A percentile compares a stretch with the other conserved stretches of the same genome.
These are phyloP conservation scores for Zaprionus tsacasi DNA, from an alignment of 1,140 invertebrate genomes.

Conservation along the genomic window DNA sequence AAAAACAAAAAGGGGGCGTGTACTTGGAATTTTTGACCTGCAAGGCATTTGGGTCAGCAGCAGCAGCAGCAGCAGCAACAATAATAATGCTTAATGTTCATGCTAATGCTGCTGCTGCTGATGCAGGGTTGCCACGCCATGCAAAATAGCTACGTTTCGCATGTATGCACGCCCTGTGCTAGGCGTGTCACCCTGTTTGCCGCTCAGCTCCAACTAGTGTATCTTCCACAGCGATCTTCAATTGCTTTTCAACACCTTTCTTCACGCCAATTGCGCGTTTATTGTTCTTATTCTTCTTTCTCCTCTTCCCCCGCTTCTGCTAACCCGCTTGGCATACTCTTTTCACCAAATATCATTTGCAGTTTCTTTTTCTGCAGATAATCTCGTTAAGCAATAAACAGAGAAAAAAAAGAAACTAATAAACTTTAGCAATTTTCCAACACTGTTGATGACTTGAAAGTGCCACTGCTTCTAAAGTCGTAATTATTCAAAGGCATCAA, in stretches of 20 bases:
- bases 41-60: constrained; percentile 53
- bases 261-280: constrained; percentile 1
- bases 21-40: constrained; percentile 38
- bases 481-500: not conserved
- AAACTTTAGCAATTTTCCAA: not conserved
- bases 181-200: too few relatives aligned
- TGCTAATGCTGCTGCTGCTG: constrained; percentile 24
- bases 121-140: constrained; percentile 30
- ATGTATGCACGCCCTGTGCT: too few relatives aligned
- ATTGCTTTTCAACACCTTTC: constrained; percentile 1
- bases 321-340: not conserved
- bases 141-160: constrained; percentile 1
- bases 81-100: constrained; percentile 20
- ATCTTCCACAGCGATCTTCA: not conserved
- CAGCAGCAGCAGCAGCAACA: constrained; percentile 26
- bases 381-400: not conserved
- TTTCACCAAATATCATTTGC: constrained; percentile 5
- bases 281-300: not conserved
- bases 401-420: not conserved
- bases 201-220: not conserved
- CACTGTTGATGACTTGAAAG: not conserved
- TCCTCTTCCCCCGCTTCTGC: not conserved
- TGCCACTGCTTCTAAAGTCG: not conserved
- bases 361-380: not conserved
- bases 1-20: constrained; percentile 39